A percentile compares a stretch with the other conserved stretches of the same genome.
phyloP scores from a whole-genome alignment of 2,888 invertebrate genomes.

The Hirtodrosophila histrioides region DNA sequence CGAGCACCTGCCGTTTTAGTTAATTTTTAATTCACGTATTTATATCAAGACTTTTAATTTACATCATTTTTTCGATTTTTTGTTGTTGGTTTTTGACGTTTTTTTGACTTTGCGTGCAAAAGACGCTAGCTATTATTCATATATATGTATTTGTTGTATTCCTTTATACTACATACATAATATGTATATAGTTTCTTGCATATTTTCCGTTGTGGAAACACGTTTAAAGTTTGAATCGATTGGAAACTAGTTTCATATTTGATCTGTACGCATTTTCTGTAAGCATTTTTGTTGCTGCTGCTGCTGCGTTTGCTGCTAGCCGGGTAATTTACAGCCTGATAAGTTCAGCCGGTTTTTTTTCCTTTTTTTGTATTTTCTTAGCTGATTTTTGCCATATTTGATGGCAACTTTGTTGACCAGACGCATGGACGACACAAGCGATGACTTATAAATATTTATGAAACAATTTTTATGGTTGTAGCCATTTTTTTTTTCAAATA shows the following conservation, averaged over 20 bases:
- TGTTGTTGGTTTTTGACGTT: background rate
- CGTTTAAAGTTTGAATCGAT: slow-evolving; percentile 47
- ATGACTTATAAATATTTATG: slow-evolving; percentile 71
- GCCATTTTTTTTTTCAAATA: slow-evolving; percentile 24
- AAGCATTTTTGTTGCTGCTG: slow-evolving; percentile 13
- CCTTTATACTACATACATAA: background rate
- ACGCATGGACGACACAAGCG: slow-evolving; percentile 48
- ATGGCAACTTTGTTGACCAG: slow-evolving; percentile 29
- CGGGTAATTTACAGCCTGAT: slow-evolving; percentile 57
- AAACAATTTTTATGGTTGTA: slow-evolving; percentile 61
- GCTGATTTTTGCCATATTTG: slow-evolving; percentile 33
- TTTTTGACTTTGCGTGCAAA: slow-evolving; percentile 24
- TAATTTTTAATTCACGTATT: slow-evolving; percentile 67
- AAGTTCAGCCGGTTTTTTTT: slow-evolving; percentile 49
- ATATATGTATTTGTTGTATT: slow-evolving; percentile 3
- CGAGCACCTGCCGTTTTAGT: slow-evolving; percentile 46
- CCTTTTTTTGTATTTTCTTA: slow-evolving; percentile 30
- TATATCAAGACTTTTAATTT: slow-evolving; percentile 55
- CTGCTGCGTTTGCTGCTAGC: slow-evolving; percentile 33
- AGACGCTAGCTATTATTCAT: slow-evolving; percentile 25
- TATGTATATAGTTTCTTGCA: slow-evolving; percentile 5
- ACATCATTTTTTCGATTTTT: slow-evolving; percentile 46
- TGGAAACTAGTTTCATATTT: slow-evolving; percentile 62
- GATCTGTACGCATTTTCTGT: slow-evolving; percentile 45
- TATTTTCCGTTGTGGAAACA: slow-evolving; percentile 52